Percentiles rank a stretch among this genome's conserved stretches.
These are phyloP conservation scores for Phalacrocorax brasilianus DNA, from an alignment of 2,113 vertebrate species.

Conservation along the genomic window DNA sequence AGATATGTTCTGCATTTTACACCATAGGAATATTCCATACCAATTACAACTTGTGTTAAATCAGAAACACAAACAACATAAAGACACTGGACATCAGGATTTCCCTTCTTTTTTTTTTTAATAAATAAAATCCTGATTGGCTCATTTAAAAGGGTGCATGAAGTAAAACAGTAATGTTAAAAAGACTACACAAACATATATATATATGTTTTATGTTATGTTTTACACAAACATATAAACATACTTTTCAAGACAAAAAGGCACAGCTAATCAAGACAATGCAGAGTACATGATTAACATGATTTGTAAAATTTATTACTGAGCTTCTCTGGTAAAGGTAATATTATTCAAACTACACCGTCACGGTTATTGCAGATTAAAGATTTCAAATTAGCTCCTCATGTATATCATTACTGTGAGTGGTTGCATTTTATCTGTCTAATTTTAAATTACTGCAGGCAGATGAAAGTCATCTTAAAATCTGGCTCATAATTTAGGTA, in stretches of 20 bases:
- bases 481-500: constrained; percentile 57
- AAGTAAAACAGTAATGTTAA: neutral
- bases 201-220: too few species aligned
- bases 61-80: constrained; percentile 16
- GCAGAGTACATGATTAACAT: constrained; percentile 37
- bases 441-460: constrained; percentile 58
- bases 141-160: neutral
- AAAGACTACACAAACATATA: neutral
- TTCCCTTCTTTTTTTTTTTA: neutral
- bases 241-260: constrained; percentile 20
- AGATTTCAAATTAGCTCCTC: constrained; percentile 58
- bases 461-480: constrained; percentile 56
- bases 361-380: constrained; percentile 56
- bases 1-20: neutral
- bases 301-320: constrained; percentile 62
- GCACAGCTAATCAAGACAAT: constrained; percentile 55
- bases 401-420: constrained; percentile 59
- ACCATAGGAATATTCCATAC: neutral
- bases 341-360: constrained; percentile 54
- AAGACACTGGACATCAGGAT: neutral
- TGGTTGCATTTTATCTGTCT: constrained; percentile 51
- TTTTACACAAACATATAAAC: neutral
- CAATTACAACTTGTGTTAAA: neutral
- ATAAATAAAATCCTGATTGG: neutral
- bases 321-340: constrained; percentile 44